These are phyloP conservation scores for Brachionus rotundiformis DNA, from an alignment of 1,140 invertebrate genomes.

Conservation along the genomic window DNA sequence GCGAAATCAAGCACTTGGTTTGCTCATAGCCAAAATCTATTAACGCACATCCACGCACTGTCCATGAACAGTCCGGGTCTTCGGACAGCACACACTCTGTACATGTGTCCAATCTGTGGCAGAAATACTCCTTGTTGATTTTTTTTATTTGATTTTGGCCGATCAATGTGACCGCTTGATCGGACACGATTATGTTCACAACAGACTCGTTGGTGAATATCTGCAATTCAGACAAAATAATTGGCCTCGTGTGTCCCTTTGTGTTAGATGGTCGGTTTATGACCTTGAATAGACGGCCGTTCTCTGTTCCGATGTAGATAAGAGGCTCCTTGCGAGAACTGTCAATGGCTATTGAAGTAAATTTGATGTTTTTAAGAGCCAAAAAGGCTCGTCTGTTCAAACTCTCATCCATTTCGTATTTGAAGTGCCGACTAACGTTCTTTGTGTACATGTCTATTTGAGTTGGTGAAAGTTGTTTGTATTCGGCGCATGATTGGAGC, in stretches of 20 bases:
- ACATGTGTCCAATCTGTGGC: neutral
- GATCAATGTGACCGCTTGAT: neutral
- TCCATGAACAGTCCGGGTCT: conserved; percentile 11
- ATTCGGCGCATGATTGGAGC: neutral
- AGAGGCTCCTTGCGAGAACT: neutral
- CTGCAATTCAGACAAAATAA: neutral
- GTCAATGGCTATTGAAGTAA: conserved; percentile 38
- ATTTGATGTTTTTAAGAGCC: conserved; percentile 37
- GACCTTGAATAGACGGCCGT: neutral
- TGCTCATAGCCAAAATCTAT: neutral
- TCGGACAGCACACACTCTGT: neutral
- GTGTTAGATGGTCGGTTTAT: neutral
- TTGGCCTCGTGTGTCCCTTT: neutral
- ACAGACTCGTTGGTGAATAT: neutral
- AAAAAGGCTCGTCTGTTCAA: conserved; percentile 32
- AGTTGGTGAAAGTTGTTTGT: neutral
- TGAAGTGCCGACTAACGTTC: neutral
- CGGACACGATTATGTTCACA: neutral
- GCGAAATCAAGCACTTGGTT: neutral
- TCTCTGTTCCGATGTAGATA: neutral
- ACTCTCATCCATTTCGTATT: conserved; percentile 39
- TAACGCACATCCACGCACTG: neutral
- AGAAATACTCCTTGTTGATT: neutral
- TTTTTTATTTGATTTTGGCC: neutral
- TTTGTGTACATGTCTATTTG: neutral